Percentiles rank a stretch among this genome's conserved stretches.
Evolutionary conservation across 2,113 vertebrate genomes (phyloP).

Genomic region (Urocynchramus pylzowi): DNA sequence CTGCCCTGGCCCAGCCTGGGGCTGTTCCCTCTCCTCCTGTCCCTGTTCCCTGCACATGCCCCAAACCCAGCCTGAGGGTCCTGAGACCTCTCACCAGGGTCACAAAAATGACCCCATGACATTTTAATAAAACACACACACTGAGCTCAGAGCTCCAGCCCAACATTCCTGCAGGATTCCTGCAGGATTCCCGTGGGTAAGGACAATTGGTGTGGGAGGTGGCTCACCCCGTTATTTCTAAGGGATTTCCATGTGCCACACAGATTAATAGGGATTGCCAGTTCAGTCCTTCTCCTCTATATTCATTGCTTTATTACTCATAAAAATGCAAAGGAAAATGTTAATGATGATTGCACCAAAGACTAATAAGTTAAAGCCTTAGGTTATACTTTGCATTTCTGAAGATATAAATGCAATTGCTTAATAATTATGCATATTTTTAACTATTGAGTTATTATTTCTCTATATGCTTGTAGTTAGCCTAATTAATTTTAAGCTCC

Average conservation of each 20-base stretch:
- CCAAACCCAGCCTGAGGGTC: rapidly evolving
- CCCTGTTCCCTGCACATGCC: background rate
- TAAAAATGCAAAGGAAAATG: conserved; percentile 69
- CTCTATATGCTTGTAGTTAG: conserved; percentile 64
- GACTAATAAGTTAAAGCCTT: conserved; percentile 73
- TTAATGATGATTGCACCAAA: conserved; percentile 77
- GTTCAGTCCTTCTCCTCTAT: background rate
- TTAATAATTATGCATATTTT: conserved; percentile 75
- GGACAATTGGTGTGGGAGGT: background rate
- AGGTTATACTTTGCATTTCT: conserved; percentile 64
- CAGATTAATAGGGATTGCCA: conserved; percentile 12
- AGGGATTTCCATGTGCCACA: background rate
- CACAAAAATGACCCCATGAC: rapidly evolving
- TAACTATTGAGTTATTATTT: conserved; percentile 63
- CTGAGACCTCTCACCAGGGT: rapidly evolving
- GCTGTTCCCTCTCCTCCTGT: background rate
- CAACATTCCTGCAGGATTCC: background rate
- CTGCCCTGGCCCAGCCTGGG: background rate
- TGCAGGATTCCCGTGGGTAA: background rate
- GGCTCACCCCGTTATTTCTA: background rate
- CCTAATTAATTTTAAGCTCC: conserved; percentile 67
- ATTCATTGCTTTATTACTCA: conserved; percentile 58
- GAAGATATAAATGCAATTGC: conserved; percentile 68
- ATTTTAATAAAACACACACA: rapidly evolving
- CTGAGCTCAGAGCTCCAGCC: background rate